Evolutionary conservation across 2,797 vertebrate genomes (phyloP), one percentile per base, ranked within the genome.

Genomic region (Dipus sagitta): DNA sequence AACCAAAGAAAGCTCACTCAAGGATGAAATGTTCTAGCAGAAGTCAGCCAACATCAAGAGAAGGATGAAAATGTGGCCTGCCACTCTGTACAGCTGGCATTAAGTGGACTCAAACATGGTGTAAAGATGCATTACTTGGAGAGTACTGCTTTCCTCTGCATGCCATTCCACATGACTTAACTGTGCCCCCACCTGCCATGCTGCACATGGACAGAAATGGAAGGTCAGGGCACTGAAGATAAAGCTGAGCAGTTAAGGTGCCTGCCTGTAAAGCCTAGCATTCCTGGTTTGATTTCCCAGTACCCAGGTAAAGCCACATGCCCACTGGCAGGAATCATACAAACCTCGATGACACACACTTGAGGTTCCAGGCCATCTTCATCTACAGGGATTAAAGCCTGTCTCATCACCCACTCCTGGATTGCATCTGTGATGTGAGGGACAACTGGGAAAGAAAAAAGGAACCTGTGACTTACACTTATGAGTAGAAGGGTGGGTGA

Each of bases 361-460:
- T 99, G 99, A 82, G 99, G 99, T 70, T 99, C 98, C 4, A 99
- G 88, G 0, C 98, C 98, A 18, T 99, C 99, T 30, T 98, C 99
- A n/a, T 99, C 99, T 1, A 99, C 99, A 6, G 99, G 98, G 67
- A 99, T 98, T 85, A 81, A 98, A 1, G 99, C 99, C 97, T 99
- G 99, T 80, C 98, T 99, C 98, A 99, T 98, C 0, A 99, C 99
- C 99, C 99, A 99, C 77, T 99, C 99, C 97, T 99, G 99, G 96
- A 99, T 99, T 6, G 99, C 99, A 96, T 99, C 99, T n/a, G 99
- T 99, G 98, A 99, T 99, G 96, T 99, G 99, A 79, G 99, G 99
- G 58, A 99, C 99, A 95, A 99, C 99, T 99, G 96, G 6, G 94
- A 90, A 93, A 96, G 28, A 97, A 94, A 96, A 4, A 93, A 96